These are phyloP conservation scores for Digitonthophagus gazella DNA, from an alignment of 2,888 invertebrate genomes.

Conservation along the genomic window DNA sequence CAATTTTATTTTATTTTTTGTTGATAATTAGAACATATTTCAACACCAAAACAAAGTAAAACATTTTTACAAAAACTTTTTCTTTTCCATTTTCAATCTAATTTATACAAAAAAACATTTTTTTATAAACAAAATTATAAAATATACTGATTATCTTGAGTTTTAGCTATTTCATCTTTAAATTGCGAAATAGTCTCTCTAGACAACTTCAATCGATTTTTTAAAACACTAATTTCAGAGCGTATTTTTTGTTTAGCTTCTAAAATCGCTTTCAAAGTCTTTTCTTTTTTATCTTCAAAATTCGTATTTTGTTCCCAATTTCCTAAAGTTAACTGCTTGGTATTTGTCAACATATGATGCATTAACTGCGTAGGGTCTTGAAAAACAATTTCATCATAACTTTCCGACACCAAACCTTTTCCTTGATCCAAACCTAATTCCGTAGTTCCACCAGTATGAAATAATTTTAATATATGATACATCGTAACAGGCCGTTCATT, in stretches of 20 bases:
- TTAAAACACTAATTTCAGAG: conserved; percentile 77
- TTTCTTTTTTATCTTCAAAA: conserved; percentile 80
- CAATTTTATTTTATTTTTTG: too few species aligned
- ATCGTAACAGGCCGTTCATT: conserved; percentile 93
- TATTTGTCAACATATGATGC: conserved; percentile 80
- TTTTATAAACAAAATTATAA: conserved; percentile 23
- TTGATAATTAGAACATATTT: too few species aligned
- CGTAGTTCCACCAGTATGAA: conserved; percentile 71
- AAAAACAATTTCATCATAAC: conserved; percentile 94
- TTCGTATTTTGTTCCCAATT: conserved; percentile 84
- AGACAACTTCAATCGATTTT: conserved; percentile 79
- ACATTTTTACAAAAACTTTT: background rate
- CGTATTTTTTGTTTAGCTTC: conserved; percentile 79
- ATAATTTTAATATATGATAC: conserved; percentile 92
- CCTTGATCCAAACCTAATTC: conserved; percentile 66
- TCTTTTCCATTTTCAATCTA: background rate
- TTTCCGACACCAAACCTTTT: conserved; percentile 83
- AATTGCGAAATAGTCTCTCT: conserved; percentile 83
- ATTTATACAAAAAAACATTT: background rate
- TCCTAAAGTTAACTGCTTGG: conserved; percentile 71
- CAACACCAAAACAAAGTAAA: conserved; percentile 3
- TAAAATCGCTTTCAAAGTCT: conserved; percentile 72
- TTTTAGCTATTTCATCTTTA: conserved; percentile 69
- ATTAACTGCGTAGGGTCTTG: conserved; percentile 87
- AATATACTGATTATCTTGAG: conserved; percentile 44